phyloP scores from a whole-genome alignment of 2,113 vertebrate genomes.

The Turnix velox region DNA sequence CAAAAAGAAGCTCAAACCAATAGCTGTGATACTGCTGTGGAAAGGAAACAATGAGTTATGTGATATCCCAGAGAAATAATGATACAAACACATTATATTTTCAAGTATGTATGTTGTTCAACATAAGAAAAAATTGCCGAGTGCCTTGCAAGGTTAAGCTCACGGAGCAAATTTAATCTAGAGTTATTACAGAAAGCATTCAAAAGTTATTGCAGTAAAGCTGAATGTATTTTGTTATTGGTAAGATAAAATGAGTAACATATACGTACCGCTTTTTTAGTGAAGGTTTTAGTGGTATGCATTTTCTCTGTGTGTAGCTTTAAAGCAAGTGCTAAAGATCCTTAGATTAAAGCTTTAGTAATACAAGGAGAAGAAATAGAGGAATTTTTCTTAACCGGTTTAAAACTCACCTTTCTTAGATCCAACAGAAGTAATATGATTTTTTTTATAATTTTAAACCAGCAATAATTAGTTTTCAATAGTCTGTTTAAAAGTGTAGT shows the following conservation, averaged over 20 bases:
- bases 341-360: no score
- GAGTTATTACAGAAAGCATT: not conserved
- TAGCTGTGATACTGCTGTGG: not conserved
- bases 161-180: not conserved
- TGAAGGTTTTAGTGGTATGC: not conserved
- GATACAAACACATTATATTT: not conserved
- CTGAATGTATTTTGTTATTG: not conserved
- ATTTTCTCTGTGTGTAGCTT: not conserved
- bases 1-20: not conserved
- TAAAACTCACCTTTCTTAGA: not conserved
- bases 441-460: not conserved
- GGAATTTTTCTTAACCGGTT: not conserved
- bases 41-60: not conserved
- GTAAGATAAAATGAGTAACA: not conserved
- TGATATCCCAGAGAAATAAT: not conserved
- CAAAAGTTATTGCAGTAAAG: not conserved
- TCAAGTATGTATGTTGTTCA: not conserved
- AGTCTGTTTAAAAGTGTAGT: not conserved
- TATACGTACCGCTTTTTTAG: not conserved
- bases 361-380: not conserved
- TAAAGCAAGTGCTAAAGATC: not conserved
- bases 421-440: not conserved
- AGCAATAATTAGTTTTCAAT: not conserved
- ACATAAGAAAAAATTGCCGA: not conserved
- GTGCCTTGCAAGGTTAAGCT: not conserved